These are phyloP conservation scores for Sebastes minor DNA, from an alignment of 2,797 vertebrate species.

Conservation along the genomic window DNA sequence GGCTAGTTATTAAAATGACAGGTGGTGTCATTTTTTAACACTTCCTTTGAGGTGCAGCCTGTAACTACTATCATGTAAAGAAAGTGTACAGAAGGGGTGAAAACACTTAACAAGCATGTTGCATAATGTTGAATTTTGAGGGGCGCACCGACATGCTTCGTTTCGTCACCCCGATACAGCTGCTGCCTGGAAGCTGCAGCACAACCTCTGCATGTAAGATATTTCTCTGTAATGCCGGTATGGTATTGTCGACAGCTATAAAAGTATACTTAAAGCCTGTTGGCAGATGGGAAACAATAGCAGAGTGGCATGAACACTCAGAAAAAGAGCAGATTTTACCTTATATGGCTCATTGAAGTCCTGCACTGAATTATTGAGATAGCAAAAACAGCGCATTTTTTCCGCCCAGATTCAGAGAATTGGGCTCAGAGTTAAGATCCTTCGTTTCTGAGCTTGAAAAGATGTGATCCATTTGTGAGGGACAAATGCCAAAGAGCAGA, in stretches of 20 bases:
- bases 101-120: conserved; percentile 58
- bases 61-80: conserved; percentile 57
- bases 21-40: conserved; percentile 65
- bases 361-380: conserved; percentile 22
- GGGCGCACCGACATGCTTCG: conserved; percentile 12
- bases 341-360: conserved; percentile 17
- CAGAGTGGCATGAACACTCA: background rate
- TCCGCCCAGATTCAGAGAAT: conserved; percentile 6
- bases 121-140: conserved; percentile 46
- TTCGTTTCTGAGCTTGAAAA: background rate
- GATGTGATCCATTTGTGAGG: background rate
- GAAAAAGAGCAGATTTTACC: conserved; percentile 6
- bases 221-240: conserved; percentile 2
- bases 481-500: background rate
- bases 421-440: conserved; percentile 4
- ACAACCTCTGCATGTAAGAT: conserved; percentile 21
- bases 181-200: conserved; percentile 7
- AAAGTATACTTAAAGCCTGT: background rate
- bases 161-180: conserved; percentile 35
- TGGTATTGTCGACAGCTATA: conserved; percentile 3
- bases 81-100: conserved; percentile 25
- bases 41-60: conserved; percentile 58
- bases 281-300: conserved; percentile 9
- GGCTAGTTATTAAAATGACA: conserved; percentile 70
- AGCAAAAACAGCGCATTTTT: conserved; percentile 30